Conservation (phyloP, 2,113 vertebrate genomes). For the Sorex araneus region DNA sequence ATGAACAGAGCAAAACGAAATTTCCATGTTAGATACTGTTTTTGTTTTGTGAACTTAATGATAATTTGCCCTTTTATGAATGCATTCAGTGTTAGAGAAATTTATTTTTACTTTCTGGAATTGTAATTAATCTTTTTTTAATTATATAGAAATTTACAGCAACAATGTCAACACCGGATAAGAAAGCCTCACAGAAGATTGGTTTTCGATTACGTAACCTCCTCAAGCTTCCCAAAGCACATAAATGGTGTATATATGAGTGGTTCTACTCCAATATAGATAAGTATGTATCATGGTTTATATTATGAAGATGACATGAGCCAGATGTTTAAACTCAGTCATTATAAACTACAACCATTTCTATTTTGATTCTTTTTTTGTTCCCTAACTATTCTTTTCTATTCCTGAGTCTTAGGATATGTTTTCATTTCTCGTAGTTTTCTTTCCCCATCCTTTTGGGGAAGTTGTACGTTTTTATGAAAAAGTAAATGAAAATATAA, state of each 20-base stretch:
- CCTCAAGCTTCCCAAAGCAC: constrained; percentile 98
- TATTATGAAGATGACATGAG: constrained; percentile 30
- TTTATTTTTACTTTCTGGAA: constrained; percentile 63
- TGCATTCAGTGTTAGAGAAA: constrained; percentile 25
- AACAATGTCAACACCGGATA: constrained; percentile 95
- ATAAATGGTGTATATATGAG: constrained; percentile 99
- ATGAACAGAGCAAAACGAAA: constrained; percentile 5
- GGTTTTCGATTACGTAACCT: constrained; percentile 97
- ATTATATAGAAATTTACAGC: constrained; percentile 93
- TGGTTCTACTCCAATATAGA: constrained; percentile 99
- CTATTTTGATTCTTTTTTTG: constrained; percentile 15
- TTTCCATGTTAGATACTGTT: constrained; percentile 39
- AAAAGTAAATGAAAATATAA: constrained; percentile 56
- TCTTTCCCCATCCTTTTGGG: background rate
- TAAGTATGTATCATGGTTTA: constrained; percentile 90
- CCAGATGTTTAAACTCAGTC: constrained; percentile 54
- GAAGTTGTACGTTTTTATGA: constrained; percentile 7
- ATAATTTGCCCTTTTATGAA: constrained; percentile 55
- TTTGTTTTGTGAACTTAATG: constrained; percentile 58
- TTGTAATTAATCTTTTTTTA: constrained; percentile 72
- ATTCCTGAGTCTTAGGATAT: constrained; percentile 25
- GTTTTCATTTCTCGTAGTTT: constrained; percentile 3
- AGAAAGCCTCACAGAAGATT: constrained; percentile 98
- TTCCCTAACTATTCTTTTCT: background rate
- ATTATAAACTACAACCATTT: constrained; percentile 38